Conservation (phyloP, 2,888 invertebrate genomes). For the Cinara cedri region DNA sequence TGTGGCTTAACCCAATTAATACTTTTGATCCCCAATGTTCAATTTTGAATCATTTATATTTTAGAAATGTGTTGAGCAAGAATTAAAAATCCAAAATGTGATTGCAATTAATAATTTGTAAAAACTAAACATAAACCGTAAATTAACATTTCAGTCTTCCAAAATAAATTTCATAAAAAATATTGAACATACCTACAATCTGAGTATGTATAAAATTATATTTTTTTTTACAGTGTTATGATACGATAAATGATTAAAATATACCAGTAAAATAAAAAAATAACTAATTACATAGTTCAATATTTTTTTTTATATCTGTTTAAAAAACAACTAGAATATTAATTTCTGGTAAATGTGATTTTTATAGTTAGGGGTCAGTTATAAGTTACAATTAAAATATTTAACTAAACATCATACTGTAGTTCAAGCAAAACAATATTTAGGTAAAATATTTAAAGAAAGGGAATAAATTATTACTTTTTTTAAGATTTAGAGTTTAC, state of each 20-base stretch:
- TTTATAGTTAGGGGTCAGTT: not conserved
- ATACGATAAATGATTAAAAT: constrained; percentile 30
- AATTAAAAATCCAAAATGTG: constrained; percentile 29
- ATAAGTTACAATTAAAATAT: not conserved
- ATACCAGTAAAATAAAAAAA: constrained; percentile 32
- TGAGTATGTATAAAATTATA: constrained; percentile 9
- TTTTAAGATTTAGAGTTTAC: constrained; percentile 6
- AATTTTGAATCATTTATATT: constrained; percentile 25
- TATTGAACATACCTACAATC: constrained; percentile 21
- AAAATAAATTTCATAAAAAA: constrained; percentile 42
- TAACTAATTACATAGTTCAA: constrained; percentile 20
- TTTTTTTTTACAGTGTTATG: constrained; percentile 16
- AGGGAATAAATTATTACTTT: not conserved
- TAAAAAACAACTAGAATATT: not conserved
- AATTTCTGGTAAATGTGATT: constrained; percentile 5
- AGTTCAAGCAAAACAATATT: constrained; percentile 38
- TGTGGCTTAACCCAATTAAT: constrained; percentile 8
- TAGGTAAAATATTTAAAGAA: constrained; percentile 12
- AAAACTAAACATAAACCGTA: constrained; percentile 29
- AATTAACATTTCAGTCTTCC: constrained; percentile 52
- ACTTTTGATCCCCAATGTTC: constrained; percentile 37
- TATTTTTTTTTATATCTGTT: not conserved
- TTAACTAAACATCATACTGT: constrained; percentile 9
- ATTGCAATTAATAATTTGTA: constrained; percentile 43
- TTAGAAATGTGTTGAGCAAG: constrained; percentile 51